Evolutionary conservation across 2,888 invertebrate genomes (phyloP).

Genomic region (Crocallis elinguaria): DNA sequence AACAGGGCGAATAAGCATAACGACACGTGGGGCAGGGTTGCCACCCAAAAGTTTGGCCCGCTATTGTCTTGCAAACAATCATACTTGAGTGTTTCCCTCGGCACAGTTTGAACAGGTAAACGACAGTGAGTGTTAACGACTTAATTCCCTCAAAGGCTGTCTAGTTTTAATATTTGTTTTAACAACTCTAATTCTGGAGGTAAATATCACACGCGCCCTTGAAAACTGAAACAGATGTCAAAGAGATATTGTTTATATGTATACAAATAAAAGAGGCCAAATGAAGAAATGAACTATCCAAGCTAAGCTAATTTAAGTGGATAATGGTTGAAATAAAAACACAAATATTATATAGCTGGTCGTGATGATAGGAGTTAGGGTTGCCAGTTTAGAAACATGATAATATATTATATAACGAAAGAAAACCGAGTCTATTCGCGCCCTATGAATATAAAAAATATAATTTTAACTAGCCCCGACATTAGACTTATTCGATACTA

Average conservation of each 20-base stretch:
- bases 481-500: no score
- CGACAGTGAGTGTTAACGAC: conserved; percentile 42
- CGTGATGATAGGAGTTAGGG: conserved; percentile 30
- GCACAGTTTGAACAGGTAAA: conserved; percentile 52
- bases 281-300: conserved; percentile 23
- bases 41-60: conserved; percentile 44
- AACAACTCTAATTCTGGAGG: conserved; percentile 26
- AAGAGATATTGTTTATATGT: background rate
- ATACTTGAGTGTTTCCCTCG: conserved; percentile 51
- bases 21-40: conserved; percentile 42
- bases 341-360: conserved; percentile 24
- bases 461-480: no score
- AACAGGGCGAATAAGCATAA: conserved; percentile 41
- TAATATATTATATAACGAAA: background rate
- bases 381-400: conserved; percentile 8
- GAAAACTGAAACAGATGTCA: conserved; percentile 3
- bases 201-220: conserved; percentile 7
- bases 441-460: no score
- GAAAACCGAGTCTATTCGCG: no score
- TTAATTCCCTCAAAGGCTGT: conserved; percentile 53
- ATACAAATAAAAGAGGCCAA: conserved; percentile 16
- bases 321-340: conserved; percentile 36
- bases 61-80: conserved; percentile 51
- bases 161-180: conserved; percentile 45
- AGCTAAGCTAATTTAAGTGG: conserved; percentile 26